Evolutionary conservation across 92 coral and sea anemone genomes (phyloP).

Genomic region (Virgularia gustaviana): DNA sequence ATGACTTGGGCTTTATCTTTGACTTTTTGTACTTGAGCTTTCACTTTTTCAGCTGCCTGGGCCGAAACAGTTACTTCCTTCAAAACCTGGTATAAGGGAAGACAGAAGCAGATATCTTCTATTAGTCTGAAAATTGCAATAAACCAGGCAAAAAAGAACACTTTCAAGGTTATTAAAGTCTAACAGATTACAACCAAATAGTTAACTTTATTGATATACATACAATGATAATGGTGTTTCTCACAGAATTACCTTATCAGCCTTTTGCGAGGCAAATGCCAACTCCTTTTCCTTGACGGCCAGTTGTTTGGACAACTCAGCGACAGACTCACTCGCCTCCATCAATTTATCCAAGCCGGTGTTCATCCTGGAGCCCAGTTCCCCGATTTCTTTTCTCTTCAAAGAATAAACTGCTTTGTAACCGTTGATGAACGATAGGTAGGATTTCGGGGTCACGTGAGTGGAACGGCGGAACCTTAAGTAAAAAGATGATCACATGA

Average conservation of each 20-base stretch:
- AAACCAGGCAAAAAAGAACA: neutral
- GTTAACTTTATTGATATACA: neutral
- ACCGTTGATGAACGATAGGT: constrained; percentile 88
- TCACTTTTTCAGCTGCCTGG: constrained; percentile 96
- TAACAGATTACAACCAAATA: neutral
- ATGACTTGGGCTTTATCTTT: constrained; percentile 96
- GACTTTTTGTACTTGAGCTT: constrained; percentile 96
- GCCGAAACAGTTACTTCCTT: constrained; percentile 97
- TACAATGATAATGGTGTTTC: neutral
- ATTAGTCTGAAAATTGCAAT: no score
- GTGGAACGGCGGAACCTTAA: constrained; percentile 92
- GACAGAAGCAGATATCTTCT: no score
- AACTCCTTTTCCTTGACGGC: constrained; percentile 95
- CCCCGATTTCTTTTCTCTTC: constrained; percentile 79
- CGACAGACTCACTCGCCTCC: constrained; percentile 97
- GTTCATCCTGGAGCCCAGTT: constrained; percentile 84
- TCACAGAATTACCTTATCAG: constrained; percentile 41
- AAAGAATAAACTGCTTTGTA: constrained; percentile 78
- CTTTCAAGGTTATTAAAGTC: neutral
- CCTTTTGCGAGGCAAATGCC: constrained; percentile 91
- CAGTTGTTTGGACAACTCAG: constrained; percentile 80
- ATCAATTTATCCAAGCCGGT: constrained; percentile 92
- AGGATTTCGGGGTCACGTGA: constrained; percentile 96
- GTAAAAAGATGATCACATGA: neutral
- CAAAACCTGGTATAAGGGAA: constrained; percentile 53